These are phyloP conservation scores for Saimiri boliviensis DNA, from an alignment of 2,113 vertebrate species.

Conservation along the genomic window DNA sequence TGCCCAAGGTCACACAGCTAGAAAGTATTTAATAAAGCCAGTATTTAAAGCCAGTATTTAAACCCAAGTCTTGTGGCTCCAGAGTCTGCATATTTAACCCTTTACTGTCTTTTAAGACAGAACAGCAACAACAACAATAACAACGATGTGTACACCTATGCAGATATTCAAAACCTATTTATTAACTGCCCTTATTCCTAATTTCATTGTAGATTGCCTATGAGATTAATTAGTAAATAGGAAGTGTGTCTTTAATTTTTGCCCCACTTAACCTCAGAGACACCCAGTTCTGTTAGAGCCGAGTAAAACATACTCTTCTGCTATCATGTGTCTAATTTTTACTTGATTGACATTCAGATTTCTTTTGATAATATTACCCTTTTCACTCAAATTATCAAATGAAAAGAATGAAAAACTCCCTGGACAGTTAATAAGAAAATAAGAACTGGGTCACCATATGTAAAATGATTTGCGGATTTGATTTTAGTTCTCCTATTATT, in stretches of 20 bases:
- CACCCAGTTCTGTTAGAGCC: neutral
- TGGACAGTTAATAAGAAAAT: conserved; percentile 58
- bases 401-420: conserved; percentile 52
- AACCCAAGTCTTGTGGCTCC: neutral
- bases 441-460: conserved; percentile 75
- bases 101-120: neutral
- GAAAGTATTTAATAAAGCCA: neutral
- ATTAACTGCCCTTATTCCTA: neutral
- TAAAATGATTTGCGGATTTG: conserved; percentile 41
- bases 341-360: neutral
- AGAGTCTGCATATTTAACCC: neutral
- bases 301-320: neutral
- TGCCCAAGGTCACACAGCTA: neutral
- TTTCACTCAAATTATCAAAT: conserved; percentile 33
- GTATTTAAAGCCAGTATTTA: neutral
- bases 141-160: neutral
- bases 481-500: conserved; percentile 54
- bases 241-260: neutral
- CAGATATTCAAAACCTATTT: neutral
- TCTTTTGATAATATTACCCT: conserved; percentile 39
- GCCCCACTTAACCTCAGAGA: neutral
- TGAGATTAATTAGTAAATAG: neutral
- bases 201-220: neutral
- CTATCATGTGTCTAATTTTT: neutral
- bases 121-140: neutral